Evolutionary conservation across 2,113 vertebrate genomes (phyloP).

Genomic region (Leptobrachium leishanense): DNA sequence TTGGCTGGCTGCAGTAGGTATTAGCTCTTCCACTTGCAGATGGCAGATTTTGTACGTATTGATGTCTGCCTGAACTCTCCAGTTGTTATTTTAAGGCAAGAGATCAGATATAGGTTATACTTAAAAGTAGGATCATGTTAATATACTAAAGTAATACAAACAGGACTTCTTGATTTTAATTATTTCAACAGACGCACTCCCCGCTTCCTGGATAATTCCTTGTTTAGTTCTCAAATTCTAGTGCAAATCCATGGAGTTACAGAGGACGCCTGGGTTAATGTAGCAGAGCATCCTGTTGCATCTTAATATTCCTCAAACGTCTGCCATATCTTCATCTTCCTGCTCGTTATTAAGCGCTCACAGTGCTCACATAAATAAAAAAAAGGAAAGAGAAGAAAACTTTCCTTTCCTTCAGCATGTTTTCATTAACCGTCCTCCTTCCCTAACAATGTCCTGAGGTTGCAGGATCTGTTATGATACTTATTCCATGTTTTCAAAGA

Average conservation of each 20-base stretch:
- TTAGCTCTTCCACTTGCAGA: background rate
- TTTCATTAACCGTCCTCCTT: conserved; percentile 9
- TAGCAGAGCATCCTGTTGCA: background rate
- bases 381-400: background rate
- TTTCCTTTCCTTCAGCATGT: background rate
- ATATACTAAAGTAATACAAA: too few species aligned
- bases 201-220: too few species aligned
- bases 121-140: too few species aligned
- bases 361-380: background rate
- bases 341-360: background rate
- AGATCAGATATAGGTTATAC: background rate
- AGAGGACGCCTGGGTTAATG: background rate
- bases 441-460: background rate
- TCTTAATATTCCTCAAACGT: background rate
- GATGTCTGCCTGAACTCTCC: background rate
- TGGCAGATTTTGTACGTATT: background rate
- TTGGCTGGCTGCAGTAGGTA: background rate
- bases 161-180: too few species aligned
- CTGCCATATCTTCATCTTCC: background rate
- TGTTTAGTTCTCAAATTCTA: background rate
- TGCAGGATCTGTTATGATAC: conserved; percentile 7
- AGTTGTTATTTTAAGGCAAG: background rate
- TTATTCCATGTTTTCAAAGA: conserved; percentile 43
- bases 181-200: too few species aligned
- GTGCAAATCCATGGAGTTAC: background rate